These are phyloP conservation scores for Ichneumoninae sp. DNA, from an alignment of 2,888 invertebrate genomes.

Conservation along the genomic window DNA sequence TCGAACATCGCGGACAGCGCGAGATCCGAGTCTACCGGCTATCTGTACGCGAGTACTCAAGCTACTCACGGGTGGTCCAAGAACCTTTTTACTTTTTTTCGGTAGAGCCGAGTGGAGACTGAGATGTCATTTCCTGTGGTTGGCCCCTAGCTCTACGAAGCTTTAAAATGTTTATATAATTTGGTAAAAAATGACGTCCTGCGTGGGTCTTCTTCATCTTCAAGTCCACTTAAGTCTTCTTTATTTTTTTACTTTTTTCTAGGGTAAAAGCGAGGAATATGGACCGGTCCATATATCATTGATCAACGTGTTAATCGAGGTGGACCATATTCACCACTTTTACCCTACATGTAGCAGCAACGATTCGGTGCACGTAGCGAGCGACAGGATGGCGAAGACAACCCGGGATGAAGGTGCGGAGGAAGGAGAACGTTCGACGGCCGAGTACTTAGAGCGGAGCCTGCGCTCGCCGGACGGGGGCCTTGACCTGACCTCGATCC, in stretches of 20 bases:
- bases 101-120: neutral
- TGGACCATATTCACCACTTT: too few species aligned
- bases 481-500: constrained; percentile 85
- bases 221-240: too few species aligned
- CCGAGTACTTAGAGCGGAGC: constrained; percentile 66
- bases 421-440: constrained; percentile 29
- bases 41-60: neutral
- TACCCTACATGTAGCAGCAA: neutral
- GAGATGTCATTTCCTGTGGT: neutral
- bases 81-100: neutral
- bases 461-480: constrained; percentile 77
- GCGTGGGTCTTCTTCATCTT: too few species aligned
- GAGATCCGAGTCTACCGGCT: neutral
- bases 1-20: constrained; percentile 71
- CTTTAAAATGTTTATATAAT: neutral
- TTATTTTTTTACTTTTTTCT: too few species aligned
- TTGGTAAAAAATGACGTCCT: neutral
- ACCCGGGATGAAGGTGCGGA: constrained; percentile 26
- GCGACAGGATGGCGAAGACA: constrained; percentile 18
- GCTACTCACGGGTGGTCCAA: constrained; percentile 61
- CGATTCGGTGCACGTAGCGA: neutral
- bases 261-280: too few species aligned
- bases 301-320: too few species aligned
- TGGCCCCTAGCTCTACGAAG: neutral
- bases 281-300: too few species aligned